Evolutionary conservation across 2,888 invertebrate species (phyloP), one percentile per base, ranked within the genome.

Genomic region (Hyalella azteca): DNA sequence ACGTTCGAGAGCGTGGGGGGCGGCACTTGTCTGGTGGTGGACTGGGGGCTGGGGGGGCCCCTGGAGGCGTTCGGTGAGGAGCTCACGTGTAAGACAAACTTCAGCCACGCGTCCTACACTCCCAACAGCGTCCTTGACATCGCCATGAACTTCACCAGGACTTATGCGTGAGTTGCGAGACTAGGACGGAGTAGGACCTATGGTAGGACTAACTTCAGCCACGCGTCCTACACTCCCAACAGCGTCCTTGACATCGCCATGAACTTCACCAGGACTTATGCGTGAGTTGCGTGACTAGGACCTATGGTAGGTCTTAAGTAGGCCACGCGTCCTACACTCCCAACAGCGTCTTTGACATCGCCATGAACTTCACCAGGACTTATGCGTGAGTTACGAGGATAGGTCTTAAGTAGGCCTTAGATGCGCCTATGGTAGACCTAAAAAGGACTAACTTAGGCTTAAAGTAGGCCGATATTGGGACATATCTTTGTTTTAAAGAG

Each of bases 1-100:
- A 54, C 81, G 1, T 84, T 79, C 41, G 81, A 78, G 36, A 81
- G 79, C 3, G 49, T 85, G 22, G 85, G 85, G n/a, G 81, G 75
- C n/a, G 85, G 80, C 3, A 82, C 82, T 0, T 85, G 85, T 73
- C 73, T 84, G 1, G 40, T 82, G 2, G n/a, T 84, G 36, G 78
- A 84, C 73, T 85, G 49, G 36, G 85, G 84, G 2, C 81, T 82
- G 36, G 73, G 80, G 1, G 45, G 40, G 13, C 48, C 73, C 11
- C 48, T 66, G 13, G 45, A 80, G 60, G 22, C 83, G 3, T 85
- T 59, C 32, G 85, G 85, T 0, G 82, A 82, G 26, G 77, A 82
- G 9, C 15, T n/a, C 13, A 81, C 79, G 0, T 85, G 85, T 48
- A 75, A 49, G 40, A 73, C 48, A 2, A 75, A 76, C n/a, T 85